Conservation (phyloP, 2,888 invertebrate genomes). For the Pseudanteris insignis region DNA sequence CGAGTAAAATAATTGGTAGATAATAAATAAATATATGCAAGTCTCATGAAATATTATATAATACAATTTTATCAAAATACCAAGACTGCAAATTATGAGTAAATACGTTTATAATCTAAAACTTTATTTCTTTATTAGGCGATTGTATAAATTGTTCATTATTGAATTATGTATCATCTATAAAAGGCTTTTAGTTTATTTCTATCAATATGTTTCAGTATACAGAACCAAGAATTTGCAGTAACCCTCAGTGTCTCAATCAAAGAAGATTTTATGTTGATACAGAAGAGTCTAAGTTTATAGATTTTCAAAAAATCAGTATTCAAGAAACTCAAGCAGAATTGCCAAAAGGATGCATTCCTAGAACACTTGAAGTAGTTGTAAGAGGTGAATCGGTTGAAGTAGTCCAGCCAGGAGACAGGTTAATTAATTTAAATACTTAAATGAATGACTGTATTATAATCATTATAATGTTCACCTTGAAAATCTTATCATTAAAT, state of each 20-base stretch:
- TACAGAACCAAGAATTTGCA: slow-evolving; percentile 94
- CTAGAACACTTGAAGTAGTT: slow-evolving; percentile 93
- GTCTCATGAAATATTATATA: no score
- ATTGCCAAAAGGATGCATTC: slow-evolving; percentile 95
- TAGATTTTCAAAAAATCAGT: slow-evolving; percentile 98
- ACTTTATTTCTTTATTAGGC: no score
- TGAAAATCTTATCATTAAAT: no score
- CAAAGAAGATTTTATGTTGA: slow-evolving; percentile 89
- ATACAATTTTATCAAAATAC: no score
- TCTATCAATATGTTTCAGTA: no score
- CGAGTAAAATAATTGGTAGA: background rate
- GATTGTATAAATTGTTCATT: no score
- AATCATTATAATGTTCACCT: no score
- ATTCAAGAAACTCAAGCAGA: slow-evolving; percentile 98
- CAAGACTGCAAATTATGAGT: no score
- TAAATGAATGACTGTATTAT: no score
- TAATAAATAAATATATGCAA: background rate
- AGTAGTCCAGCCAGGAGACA: slow-evolving; percentile 87
- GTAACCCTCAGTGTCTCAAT: slow-evolving; percentile 95
- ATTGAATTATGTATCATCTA: no score
- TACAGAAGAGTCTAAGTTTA: slow-evolving; percentile 91
- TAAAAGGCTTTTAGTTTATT: no score
- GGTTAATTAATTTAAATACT: slow-evolving; percentile 62
- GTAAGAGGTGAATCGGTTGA: slow-evolving; percentile 96
- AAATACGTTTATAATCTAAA: no score